These are phyloP conservation scores for Neodon shergylaensis DNA, from an alignment of 2,113 vertebrate species.

Conservation along the genomic window DNA sequence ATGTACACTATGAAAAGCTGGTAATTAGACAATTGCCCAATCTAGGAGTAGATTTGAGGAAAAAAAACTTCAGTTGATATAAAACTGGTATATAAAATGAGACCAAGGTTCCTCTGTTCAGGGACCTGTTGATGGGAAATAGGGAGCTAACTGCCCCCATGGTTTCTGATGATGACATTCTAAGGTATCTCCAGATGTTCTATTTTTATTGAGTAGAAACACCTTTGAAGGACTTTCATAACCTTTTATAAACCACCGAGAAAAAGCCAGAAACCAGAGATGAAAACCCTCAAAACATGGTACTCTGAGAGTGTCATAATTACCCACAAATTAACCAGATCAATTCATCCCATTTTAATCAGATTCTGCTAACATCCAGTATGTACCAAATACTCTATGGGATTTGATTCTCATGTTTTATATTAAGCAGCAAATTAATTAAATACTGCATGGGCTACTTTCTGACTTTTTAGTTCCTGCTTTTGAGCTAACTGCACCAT, in stretches of 20 bases:
- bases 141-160: neutral
- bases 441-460: neutral
- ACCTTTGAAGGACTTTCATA: neutral
- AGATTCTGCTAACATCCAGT: constrained; percentile 12
- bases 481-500: constrained; percentile 26
- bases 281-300: neutral
- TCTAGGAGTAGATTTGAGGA: neutral
- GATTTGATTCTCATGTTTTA: neutral
- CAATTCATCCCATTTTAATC: neutral
- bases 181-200: neutral
- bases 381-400: neutral
- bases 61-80: neutral
- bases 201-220: constrained; percentile 19
- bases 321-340: constrained; percentile 8
- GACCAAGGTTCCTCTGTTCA: neutral
- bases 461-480: constrained; percentile 37
- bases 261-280: neutral
- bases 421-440: neutral
- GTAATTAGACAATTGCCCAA: neutral
- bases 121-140: neutral
- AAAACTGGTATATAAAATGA: neutral
- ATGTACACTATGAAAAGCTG: neutral
- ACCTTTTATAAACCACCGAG: neutral
- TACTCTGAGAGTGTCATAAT: neutral
- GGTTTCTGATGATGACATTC: neutral